Conservation (phyloP, 2,888 invertebrate species). For the Lochmaea crataegi region DNA sequence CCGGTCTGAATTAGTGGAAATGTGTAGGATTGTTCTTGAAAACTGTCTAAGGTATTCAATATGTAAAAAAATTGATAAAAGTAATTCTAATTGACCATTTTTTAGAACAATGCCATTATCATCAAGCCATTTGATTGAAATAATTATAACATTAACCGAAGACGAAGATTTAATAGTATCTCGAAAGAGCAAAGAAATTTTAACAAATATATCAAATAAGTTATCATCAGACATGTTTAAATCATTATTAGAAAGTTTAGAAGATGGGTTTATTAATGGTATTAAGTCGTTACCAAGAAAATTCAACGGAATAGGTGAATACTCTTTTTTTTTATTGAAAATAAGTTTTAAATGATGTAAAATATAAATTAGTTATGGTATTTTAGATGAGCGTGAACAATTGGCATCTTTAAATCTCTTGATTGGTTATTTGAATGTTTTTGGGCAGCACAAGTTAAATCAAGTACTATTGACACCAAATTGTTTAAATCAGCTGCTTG, state of each 20-base stretch:
- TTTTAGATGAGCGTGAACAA: constrained; percentile 72
- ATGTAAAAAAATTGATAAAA: not conserved
- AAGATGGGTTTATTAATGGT: constrained; percentile 71
- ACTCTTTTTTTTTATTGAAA: not conserved
- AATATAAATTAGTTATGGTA: not conserved
- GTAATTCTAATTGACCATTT: constrained; percentile 35
- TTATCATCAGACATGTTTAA: constrained; percentile 62
- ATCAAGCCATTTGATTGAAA: constrained; percentile 73
- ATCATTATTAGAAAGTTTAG: constrained; percentile 68
- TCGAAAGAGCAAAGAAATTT: constrained; percentile 59
- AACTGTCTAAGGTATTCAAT: constrained; percentile 70
- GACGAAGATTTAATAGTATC: constrained; percentile 72
- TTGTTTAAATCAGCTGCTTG: constrained; percentile 70
- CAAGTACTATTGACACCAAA: constrained; percentile 68
- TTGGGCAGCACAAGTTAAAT: constrained; percentile 70
- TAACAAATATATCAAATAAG: constrained; percentile 64
- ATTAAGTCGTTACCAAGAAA: constrained; percentile 75
- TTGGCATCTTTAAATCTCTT: constrained; percentile 73
- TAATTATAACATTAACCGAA: constrained; percentile 75
- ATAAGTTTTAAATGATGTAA: too few relatives aligned
- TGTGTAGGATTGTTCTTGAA: constrained; percentile 69
- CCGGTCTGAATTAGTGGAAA: constrained; percentile 72
- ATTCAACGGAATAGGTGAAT: constrained; percentile 71
- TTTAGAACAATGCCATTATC: constrained; percentile 73
- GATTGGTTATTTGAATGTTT: constrained; percentile 74